Conservation (phyloP, 2,888 invertebrate genomes). For the Tryphoninae sp. region DNA sequence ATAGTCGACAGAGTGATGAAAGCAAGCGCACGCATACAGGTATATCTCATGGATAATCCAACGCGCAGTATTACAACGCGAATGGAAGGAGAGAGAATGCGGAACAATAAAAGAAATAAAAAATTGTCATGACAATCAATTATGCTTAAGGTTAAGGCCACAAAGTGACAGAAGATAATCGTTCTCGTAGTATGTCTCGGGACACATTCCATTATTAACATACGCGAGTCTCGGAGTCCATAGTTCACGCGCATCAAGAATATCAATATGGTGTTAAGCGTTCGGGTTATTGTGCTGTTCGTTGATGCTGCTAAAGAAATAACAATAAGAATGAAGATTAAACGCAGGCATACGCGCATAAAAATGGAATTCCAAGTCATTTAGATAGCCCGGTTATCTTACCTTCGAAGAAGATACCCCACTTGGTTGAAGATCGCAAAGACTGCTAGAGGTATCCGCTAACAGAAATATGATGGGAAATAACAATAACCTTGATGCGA, state of each 20-base stretch:
- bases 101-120: slow-evolving; percentile 30
- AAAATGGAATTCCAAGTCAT: slow-evolving; percentile 12
- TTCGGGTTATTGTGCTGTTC: slow-evolving; percentile 11
- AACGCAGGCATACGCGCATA: slow-evolving; percentile 43
- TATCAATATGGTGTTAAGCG: slow-evolving; percentile 22
- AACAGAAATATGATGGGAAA: slow-evolving; percentile 59
- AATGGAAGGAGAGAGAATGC: slow-evolving; percentile 6
- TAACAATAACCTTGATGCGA: slow-evolving; percentile 57
- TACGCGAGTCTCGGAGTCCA: slow-evolving; percentile 20
- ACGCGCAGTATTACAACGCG: neutral
- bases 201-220: slow-evolving; percentile 60
- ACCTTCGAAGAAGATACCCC: neutral
- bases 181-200: slow-evolving; percentile 44
- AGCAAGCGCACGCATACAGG: slow-evolving; percentile 5
- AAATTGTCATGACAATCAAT: slow-evolving; percentile 50
- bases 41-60: neutral
- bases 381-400: slow-evolving; percentile 10
- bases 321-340: slow-evolving; percentile 10
- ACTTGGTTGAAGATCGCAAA: neutral
- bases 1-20: slow-evolving; percentile 31
- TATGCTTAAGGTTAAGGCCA: slow-evolving; percentile 50
- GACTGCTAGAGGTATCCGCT: slow-evolving; percentile 42
- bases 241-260: slow-evolving; percentile 29
- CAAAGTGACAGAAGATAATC: slow-evolving; percentile 55
- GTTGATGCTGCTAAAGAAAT: slow-evolving; percentile 7